Evolutionary conservation across 1,140 invertebrate species (phyloP).

Genomic region (Aplysia californica): DNA sequence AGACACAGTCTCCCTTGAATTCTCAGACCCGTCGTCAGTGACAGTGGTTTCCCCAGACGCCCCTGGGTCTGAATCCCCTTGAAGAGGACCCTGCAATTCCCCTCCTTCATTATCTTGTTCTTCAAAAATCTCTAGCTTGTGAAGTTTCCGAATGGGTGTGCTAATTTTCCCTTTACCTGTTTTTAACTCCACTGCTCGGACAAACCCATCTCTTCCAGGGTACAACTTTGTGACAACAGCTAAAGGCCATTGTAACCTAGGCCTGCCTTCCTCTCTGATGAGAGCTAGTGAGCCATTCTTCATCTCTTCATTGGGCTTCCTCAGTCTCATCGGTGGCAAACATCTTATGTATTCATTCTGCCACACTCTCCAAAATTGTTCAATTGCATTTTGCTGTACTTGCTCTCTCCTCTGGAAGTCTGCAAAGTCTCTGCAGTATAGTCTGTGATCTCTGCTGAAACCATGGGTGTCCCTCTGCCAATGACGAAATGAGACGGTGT

Average conservation of each 20-base stretch:
- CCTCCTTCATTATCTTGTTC: not conserved
- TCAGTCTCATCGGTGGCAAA: not conserved
- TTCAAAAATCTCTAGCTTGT: not conserved
- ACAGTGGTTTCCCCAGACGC: no score
- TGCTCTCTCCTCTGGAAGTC: not conserved
- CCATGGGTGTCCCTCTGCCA: not conserved
- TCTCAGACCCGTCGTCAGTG: not conserved
- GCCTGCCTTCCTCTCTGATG: no score
- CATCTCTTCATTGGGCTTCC: not conserved
- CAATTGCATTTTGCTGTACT: not conserved
- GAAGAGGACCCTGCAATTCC: not conserved
- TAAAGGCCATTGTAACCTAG: not conserved
- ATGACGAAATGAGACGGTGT: constrained; percentile 5
- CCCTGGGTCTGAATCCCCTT: no score
- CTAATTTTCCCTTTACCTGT: no score
- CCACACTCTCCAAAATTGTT: constrained; percentile 4
- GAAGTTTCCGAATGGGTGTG: no score
- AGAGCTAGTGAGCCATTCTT: not conserved
- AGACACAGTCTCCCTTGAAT: not conserved
- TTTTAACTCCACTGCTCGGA: not conserved
- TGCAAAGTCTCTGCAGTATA: not conserved
- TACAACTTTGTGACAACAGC: not conserved
- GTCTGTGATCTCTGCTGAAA: not conserved
- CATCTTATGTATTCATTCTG: not conserved
- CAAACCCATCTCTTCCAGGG: not conserved